A percentile compares a stretch with the other conserved stretches of the same genome.
Conservation (phyloP, 2,888 invertebrate genomes). For the Erebia epiphron region DNA sequence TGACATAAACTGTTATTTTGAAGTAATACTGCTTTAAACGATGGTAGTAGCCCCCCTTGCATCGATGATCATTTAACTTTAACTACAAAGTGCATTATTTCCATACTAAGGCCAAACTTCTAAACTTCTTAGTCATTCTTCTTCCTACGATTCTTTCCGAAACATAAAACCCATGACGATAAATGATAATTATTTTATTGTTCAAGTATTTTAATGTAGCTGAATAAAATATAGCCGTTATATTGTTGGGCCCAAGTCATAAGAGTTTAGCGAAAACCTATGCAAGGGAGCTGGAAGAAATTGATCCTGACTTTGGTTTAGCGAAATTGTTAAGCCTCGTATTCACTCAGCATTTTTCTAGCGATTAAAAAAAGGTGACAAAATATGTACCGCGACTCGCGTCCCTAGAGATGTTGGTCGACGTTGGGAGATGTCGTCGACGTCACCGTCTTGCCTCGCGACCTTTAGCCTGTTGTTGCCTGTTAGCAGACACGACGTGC, state of each 20-base stretch:
- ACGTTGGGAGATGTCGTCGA: no score
- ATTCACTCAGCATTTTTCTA: no score
- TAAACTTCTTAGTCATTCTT: constrained; percentile 49
- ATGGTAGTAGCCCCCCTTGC: not conserved
- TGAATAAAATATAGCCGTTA: constrained; percentile 57
- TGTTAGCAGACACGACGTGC: no score
- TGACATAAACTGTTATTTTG: no score
- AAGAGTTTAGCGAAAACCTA: not conserved
- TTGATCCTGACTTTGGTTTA: not conserved
- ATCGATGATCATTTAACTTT: constrained; percentile 20
- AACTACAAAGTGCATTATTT: constrained; percentile 17
- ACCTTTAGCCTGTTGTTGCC: no score
- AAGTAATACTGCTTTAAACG: no score
- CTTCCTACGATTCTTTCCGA: constrained; percentile 64
- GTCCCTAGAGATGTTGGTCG: no score
- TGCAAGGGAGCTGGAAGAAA: not conserved
- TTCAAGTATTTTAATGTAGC: constrained; percentile 78
- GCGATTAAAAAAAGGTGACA: no score
- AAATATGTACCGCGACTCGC: no score
- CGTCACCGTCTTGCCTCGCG: no score
- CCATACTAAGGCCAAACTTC: constrained; percentile 19
- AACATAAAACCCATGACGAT: constrained; percentile 75
- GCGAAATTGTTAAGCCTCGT: no score
- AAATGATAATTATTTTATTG: constrained; percentile 83
- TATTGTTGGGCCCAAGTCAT: constrained; percentile 46